Conservation (phyloP, 2,888 invertebrate species). For the Protophormia terraenovae region DNA sequence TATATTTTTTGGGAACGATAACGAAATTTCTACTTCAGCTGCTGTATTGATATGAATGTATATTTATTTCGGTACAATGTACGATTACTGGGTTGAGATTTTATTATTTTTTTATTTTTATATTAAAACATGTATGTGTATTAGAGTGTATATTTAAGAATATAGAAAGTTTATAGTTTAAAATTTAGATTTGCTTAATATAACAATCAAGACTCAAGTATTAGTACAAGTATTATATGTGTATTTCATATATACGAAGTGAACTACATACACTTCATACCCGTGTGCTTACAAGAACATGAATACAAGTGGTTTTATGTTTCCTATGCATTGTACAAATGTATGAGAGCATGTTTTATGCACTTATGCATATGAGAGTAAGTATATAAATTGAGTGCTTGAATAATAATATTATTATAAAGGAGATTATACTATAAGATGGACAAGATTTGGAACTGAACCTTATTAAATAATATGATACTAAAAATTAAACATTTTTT, state of each 20-base stretch:
- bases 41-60: neutral
- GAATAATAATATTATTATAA: slow-evolving; percentile 8
- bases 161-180: slow-evolving; percentile 22
- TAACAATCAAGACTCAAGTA: slow-evolving; percentile 63
- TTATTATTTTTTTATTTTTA: neutral
- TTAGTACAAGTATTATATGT: neutral
- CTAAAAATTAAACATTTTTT: no score
- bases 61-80: neutral
- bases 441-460: neutral
- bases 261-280: neutral
- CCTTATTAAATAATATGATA: no score
- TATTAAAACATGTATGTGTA: neutral
- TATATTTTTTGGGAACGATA: neutral
- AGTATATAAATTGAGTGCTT: slow-evolving; percentile 32
- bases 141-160: neutral
- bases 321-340: neutral
- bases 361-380: neutral
- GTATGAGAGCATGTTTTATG: slow-evolving; percentile 1
- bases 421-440: neutral
- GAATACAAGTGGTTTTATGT: slow-evolving; percentile 26
- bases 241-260: neutral
- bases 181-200: slow-evolving; percentile 60
- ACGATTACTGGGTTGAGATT: no score
- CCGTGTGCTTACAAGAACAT: neutral
- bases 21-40: neutral